Evolutionary conservation across 1,140 invertebrate species (phyloP), one percentile per base, ranked within the genome.

Genomic region (Drosophila repletoides): DNA sequence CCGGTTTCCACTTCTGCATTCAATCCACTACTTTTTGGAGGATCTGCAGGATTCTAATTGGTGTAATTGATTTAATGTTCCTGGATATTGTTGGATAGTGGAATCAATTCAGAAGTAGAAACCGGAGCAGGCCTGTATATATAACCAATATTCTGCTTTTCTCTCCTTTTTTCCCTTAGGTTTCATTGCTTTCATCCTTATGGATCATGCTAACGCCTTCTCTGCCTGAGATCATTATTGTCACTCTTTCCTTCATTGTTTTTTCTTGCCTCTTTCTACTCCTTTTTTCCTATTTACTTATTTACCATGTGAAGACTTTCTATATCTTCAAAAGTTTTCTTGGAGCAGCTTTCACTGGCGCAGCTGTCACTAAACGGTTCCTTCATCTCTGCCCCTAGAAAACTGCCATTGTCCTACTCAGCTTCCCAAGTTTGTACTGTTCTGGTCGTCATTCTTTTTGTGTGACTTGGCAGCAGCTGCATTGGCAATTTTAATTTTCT

Each of bases 381-480:
- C 12, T 3, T 10, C 26, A 36, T 10, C 53, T 17, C 6, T 49
- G 2, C 10, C 26, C 1, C 1, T 4, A 15, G 12, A 14, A n/a
- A 17, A 1, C 22, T 46, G 46, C n/a, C 34, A 41, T 64, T 53
- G 33, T 76, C 41, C 53, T 60, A 31, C 21, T 48, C 14, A 34
- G 45, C 22, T 34, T 34, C 36, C 51, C 14, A 33, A 65, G 61
- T 59, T 65, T 65, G 53, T 58, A 31, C 53, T 59, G 61, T 36
- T 38, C 26, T 15, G 28, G 29, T 34, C 59, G 65, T 56, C 60
- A 64, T 74, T 61, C 59, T 43, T 63, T 63, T 80, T 80, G 71
- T 80, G 69, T 76, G 61, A 61, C 60, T 64, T 66, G 73, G 69
- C 53, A 76, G 58, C 76, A 83, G 68, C 77, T 81, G 77, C 77